Evolutionary conservation across 2,888 invertebrate species (phyloP), one percentile per base, ranked within the genome.

Genomic region (Galerucella nymphaeae): DNA sequence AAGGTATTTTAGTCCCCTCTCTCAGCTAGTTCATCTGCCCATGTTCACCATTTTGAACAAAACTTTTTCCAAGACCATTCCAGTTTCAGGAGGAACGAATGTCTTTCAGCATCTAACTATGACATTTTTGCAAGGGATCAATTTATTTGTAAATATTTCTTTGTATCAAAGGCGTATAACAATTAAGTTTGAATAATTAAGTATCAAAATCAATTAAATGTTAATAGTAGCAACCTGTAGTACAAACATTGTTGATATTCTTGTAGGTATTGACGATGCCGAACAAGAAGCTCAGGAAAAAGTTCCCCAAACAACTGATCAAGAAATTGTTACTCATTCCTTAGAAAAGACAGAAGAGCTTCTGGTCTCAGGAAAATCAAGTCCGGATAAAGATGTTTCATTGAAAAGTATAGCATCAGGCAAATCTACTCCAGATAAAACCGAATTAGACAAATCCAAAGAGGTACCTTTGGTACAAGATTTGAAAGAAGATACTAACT

Each of bases 361-460:
- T 59, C 9, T 13, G 2, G 18, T n/a, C 58, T 70, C 73, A 18
- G 74, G 72, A 48, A 77, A 65, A 50, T 73, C 72, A 3, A 63
- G 73, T 18, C 74, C 77, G 3, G 75, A 76, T 23, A 75, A 74
- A 63, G 75, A 77, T 63, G 71, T 67, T 66, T 73, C 73, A 23
- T 69, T 73, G 6, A 75, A 74, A 59, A 76, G 75, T 53, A 64
- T 72, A 14, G 70, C 73, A 16, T 78, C 77, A 13, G 79, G 77
- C 45, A 78, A 78, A 77, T 79, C 78, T 6, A 76, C 78, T 41
- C 78, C 79, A 9, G 81, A 79, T 48, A 71, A 75, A 3, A 76
- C 77, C 23, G 76, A 77, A 41, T 50, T 73, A 64, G 73, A 78
- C 20, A 67, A 75, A 55, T 74, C 70, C 38, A 75, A 75, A 55